These are phyloP conservation scores for Philypnodon macrostomus DNA, from an alignment of 2,797 vertebrate genomes.

Conservation along the genomic window DNA sequence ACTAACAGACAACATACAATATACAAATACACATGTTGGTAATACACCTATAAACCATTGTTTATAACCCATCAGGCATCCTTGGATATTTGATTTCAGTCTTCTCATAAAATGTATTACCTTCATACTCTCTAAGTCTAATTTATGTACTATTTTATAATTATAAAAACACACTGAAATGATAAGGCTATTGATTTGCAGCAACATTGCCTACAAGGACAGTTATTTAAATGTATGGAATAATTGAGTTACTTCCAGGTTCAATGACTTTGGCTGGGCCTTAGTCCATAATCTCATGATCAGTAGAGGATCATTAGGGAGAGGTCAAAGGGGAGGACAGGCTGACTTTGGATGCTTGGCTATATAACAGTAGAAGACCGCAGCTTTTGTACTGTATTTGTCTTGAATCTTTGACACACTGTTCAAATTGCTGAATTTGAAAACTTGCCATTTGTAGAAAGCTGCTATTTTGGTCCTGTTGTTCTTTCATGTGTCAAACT, in stretches of 20 bases:
- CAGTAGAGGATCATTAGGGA: conserved; percentile 51
- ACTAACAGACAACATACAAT: too few relatives aligned
- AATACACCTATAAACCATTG: too few relatives aligned
- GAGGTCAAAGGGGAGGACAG: conserved; percentile 28
- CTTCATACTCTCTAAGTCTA: too few relatives aligned
- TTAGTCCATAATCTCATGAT: conserved; percentile 55
- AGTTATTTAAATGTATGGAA: conserved; percentile 17
- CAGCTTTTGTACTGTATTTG: background rate
- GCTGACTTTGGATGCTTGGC: conserved; percentile 29
- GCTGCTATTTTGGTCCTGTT: conserved; percentile 51
- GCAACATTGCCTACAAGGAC: background rate
- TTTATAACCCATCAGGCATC: too few relatives aligned
- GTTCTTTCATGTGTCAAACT: conserved; percentile 47
- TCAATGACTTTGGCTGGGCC: conserved; percentile 44
- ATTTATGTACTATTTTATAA: too few relatives aligned
- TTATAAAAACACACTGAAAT: too few relatives aligned
- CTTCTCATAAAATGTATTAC: too few relatives aligned
- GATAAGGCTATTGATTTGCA: too few relatives aligned
- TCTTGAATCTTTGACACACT: too few relatives aligned
- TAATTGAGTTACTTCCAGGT: conserved; percentile 50
- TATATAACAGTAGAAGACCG: conserved; percentile 21
- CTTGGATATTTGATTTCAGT: too few relatives aligned
- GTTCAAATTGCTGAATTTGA: too few relatives aligned
- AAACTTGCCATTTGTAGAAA: conserved; percentile 58
- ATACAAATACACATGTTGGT: too few relatives aligned